phyloP scores from a whole-genome alignment of 2,888 invertebrate species.

The Acrobasis consociella region DNA sequence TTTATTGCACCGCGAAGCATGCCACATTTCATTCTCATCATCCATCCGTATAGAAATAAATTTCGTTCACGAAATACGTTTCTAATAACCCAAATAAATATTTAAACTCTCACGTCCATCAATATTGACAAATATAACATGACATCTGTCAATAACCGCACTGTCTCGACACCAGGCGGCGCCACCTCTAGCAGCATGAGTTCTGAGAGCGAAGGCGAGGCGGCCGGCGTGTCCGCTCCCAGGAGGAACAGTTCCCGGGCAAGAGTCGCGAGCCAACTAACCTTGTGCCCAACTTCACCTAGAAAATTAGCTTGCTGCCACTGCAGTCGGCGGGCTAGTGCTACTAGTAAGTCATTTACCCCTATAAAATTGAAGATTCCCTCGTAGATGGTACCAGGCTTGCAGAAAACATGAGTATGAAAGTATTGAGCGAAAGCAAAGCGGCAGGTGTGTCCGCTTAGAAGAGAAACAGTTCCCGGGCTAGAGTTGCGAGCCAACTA shows the following conservation, averaged over 20 bases:
- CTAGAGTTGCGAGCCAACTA: slow-evolving; percentile 59
- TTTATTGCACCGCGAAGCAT: no score
- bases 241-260: slow-evolving; percentile 33
- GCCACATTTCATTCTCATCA: no score
- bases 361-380: no score
- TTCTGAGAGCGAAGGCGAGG: slow-evolving; percentile 69
- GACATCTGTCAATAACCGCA: slow-evolving; percentile 8
- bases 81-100: background rate
- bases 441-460: slow-evolving; percentile 36
- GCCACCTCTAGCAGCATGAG: slow-evolving; percentile 65
- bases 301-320: slow-evolving; percentile 50
- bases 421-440: slow-evolving; percentile 56
- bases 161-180: slow-evolving; percentile 43
- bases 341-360: slow-evolving; percentile 41
- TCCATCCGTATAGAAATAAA: no score
- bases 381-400: no score
- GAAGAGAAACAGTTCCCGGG: slow-evolving; percentile 32
- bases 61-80: no score
- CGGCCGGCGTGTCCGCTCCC: slow-evolving; percentile 34
- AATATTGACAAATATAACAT: background rate
- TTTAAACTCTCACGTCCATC: background rate
- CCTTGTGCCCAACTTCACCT: slow-evolving; percentile 72
- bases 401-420: no score
- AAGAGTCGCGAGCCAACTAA: slow-evolving; percentile 63
- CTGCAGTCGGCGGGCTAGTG: slow-evolving; percentile 43